Percentiles rank a stretch among this genome's conserved stretches.
These are phyloP conservation scores for Torymus aiolomorphi DNA, from an alignment of 2,888 invertebrate species.

Conservation along the genomic window DNA sequence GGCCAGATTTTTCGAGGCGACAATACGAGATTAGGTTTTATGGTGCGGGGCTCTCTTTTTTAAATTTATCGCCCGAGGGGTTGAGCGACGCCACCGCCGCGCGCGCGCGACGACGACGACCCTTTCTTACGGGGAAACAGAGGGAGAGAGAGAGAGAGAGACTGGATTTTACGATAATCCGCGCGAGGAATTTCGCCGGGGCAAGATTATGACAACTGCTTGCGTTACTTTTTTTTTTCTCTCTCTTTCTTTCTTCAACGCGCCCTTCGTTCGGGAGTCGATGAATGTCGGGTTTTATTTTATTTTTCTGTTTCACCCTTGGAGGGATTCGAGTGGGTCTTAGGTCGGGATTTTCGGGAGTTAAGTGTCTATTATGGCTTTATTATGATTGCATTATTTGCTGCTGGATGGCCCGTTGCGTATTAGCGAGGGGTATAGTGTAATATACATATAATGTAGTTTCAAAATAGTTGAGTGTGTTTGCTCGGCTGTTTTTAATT, in stretches of 20 bases:
- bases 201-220: background rate
- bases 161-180: conserved; percentile 28
- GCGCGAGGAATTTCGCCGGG: background rate
- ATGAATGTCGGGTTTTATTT: too few species aligned
- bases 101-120: background rate
- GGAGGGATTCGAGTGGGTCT: too few species aligned
- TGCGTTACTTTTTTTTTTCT: too few species aligned
- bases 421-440: too few species aligned
- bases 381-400: too few species aligned
- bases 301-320: too few species aligned
- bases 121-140: background rate
- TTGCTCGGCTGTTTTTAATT: conserved; percentile 23
- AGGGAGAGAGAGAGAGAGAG: background rate
- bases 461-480: background rate
- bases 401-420: too few species aligned
- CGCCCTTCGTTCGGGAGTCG: too few species aligned
- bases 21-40: conserved; percentile 46
- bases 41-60: conserved; percentile 18
- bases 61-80: conserved; percentile 10
- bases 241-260: too few species aligned
- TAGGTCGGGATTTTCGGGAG: too few species aligned
- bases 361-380: too few species aligned
- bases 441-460: too few species aligned
- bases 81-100: background rate
- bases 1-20: conserved; percentile 15